Evolutionary conservation across 2,888 invertebrate genomes (phyloP), one percentile per base, ranked within the genome.

Genomic region (Tachina lurida): DNA sequence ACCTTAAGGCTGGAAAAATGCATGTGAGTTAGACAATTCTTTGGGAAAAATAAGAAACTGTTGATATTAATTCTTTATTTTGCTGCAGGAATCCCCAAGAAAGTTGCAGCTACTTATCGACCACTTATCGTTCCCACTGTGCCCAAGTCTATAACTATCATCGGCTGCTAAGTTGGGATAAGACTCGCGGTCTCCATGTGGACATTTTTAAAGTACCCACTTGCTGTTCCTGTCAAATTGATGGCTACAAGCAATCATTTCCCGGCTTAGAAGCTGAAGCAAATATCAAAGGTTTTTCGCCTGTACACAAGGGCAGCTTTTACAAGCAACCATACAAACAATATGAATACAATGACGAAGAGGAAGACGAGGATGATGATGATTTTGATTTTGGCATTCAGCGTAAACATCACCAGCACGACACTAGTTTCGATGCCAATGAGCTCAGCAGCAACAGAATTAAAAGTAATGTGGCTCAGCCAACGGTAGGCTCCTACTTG

Each of bases 181-280:
- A 96, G 87, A 95, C 95, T 77, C 94, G 95, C 70, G 97, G 97
- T 12, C 94, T 97, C 1, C 97, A 97, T 88, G 96, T 97, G 94
- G 97, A 97, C 90, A 96, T 97, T 84, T 97, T 96, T 89, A 97
- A 97, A 94, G 96, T 95, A 1, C 97, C 97, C 41, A 96, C 96
- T 0, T 96, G 96, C 89, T 97, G 97, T 89, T 96, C 96, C 4
- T 97, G 97, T 89, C 96, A 96, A 90, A 95, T 97, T 13, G 96
- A 96, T 90, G 96, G 96, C 4, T 96, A 96, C 89, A 94, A 95
- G 45, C 95, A 95, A 13, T 93, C 95, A 12, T 96, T 95, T 87
- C 95, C 96, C 1, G 95, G 95, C 0, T 84, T 92, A 3, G 88
- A 88, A 39, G 84, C 88, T 5, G 87, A 88, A 7, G 47, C 19